A percentile compares a stretch with the other conserved stretches of the same genome.
Conservation (phyloP, 2,113 vertebrate species). For the Calyptomena viridis region DNA sequence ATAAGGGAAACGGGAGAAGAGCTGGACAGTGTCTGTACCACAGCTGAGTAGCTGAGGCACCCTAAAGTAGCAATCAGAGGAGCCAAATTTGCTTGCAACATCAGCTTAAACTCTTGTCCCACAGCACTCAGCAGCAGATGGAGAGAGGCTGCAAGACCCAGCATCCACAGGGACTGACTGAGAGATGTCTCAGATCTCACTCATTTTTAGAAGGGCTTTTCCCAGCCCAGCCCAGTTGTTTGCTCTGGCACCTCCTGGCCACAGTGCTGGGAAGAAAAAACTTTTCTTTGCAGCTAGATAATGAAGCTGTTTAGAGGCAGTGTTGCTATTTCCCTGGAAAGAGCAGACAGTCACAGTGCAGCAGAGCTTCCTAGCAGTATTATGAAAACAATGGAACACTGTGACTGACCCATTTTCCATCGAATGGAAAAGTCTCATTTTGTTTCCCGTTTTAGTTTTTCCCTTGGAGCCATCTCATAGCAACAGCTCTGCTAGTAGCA, state of each 20-base stretch:
- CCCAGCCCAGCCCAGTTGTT: not conserved
- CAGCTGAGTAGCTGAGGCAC: not conserved
- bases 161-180: not conserved
- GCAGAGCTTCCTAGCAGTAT: not conserved
- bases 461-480: conserved; percentile 3
- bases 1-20: not conserved
- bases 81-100: not conserved
- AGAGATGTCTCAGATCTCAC: not conserved
- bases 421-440: not conserved
- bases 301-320: conserved; percentile 9
- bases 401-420: conserved; percentile 24
- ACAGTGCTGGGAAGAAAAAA: not conserved
- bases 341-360: not conserved
- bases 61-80: not conserved
- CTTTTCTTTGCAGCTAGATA: not conserved
- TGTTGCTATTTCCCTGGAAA: not conserved
- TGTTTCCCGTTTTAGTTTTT: conserved; percentile 40
- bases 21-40: not conserved
- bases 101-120: not conserved
- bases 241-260: not conserved
- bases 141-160: not conserved
- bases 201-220: not conserved
- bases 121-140: not conserved
- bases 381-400: not conserved
- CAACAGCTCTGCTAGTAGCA: conserved; percentile 29